Base-by-base conservation (phyloP, 2,113 vertebrate genomes). In the Tenrec ecaudatus region DNA sequence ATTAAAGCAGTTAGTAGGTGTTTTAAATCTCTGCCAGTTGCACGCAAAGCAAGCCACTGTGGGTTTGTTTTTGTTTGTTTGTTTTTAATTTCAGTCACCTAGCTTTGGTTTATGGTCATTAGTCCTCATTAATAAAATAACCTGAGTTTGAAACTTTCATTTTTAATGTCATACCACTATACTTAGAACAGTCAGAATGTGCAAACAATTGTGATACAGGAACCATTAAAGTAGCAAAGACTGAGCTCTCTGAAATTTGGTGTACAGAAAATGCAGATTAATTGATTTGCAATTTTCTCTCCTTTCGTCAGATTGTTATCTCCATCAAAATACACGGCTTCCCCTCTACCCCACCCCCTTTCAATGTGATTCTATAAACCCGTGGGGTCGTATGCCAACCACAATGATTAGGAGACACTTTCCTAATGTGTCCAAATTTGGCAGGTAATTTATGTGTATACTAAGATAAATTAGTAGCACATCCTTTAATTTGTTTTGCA, bases 141-240 rank as follows among this genome's bases (percentile, higher is more conserved):
- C 93, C 20, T 62, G 60, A 92, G 38, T 76, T 82, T 93, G 69
- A 19, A 71, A 88, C 86, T 96, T n/a, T 85, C 29, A 22, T 57
- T 85, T 96, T 95, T 92, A n/a, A 83, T 78, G 57, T 95, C 75
- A 73, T 6, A 92, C 36, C n/a, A 88, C 10, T 62, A 94, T 78
- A 3, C 64, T 76, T 94, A 8, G 89, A 81, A 43, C 2, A n/a
- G 16, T 89, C n/a, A 90, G 11, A 62, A 73, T 69, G 78, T 85
- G 33, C 25, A 71, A 94, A 81, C 79, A 83, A 73, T n/a, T 94
- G 11, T 88, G 43, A 88, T 90, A 40, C 88, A 88, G 95, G 38
- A 93, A 78, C 64, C 31, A 68, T 40, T 92, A 78, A 93, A 36
- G 19, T 85, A 89, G 43, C 17, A 89, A 86, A 88, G 31, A 91